Evolutionary conservation across 2,113 vertebrate genomes (phyloP).

Genomic region (Oreochromis niloticus): DNA sequence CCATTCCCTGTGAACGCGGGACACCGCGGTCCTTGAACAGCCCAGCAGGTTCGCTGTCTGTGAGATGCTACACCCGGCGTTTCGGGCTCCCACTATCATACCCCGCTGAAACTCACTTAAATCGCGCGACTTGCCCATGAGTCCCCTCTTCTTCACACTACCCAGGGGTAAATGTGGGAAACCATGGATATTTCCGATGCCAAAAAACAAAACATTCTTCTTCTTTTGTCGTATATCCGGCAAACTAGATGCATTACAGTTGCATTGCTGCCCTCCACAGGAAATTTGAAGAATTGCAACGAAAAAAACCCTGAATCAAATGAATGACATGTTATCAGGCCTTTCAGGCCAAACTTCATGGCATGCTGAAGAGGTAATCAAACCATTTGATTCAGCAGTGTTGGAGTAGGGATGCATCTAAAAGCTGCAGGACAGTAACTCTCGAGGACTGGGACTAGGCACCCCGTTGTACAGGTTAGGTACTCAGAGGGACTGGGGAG

Average conservation of each 20-base stretch:
- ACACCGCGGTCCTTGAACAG: background rate
- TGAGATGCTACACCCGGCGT: background rate
- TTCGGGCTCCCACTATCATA: background rate
- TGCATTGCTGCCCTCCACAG: background rate
- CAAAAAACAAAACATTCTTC: background rate
- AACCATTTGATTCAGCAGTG: background rate
- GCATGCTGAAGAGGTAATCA: background rate
- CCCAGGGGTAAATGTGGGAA: background rate
- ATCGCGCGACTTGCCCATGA: background rate
- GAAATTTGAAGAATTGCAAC: background rate
- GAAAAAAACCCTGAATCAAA: background rate
- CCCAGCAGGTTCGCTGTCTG: background rate
- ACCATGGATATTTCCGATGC: background rate
- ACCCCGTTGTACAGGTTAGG: background rate
- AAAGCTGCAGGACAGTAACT: background rate
- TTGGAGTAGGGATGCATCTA: background rate
- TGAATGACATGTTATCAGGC: background rate
- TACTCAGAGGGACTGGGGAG: background rate
- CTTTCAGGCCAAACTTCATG: background rate
- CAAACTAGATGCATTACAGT: background rate
- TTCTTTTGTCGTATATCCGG: background rate
- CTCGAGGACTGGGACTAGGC: background rate
- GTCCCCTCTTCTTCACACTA: background rate
- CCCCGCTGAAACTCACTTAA: background rate
- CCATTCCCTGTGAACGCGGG: background rate